phyloP scores from a whole-genome alignment of 2,113 vertebrate genomes.

The Ondatra zibethicus region DNA sequence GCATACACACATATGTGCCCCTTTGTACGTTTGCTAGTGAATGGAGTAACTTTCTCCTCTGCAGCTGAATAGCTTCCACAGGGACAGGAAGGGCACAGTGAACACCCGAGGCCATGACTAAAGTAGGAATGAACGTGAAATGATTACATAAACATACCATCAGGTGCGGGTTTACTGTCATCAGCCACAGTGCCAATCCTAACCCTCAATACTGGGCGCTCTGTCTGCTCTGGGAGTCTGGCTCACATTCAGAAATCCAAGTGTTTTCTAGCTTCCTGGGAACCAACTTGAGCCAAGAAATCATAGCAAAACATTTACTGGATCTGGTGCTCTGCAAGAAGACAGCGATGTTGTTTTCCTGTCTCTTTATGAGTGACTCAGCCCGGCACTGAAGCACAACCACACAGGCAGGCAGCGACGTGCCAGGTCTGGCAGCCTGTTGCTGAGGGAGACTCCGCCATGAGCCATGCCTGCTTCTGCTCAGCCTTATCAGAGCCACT shows the following conservation, averaged over 20 bases:
- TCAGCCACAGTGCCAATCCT: not conserved
- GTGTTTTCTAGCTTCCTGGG: not conserved
- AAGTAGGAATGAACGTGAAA: not conserved
- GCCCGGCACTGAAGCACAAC: not conserved
- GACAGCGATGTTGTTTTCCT: slow-evolving; percentile 5
- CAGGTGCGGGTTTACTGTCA: not conserved
- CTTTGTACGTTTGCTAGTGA: not conserved
- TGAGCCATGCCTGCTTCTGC: not conserved
- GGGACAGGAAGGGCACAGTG: not conserved
- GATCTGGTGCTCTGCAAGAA: not conserved
- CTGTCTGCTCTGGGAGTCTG: not conserved
- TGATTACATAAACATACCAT: not conserved
- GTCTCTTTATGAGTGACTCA: not conserved
- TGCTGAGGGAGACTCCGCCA: not conserved
- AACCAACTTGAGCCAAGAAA: not conserved
- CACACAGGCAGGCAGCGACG: not conserved
- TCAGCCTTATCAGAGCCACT: not conserved
- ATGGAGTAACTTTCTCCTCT: not conserved
- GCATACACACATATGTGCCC: not conserved
- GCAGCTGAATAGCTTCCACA: not conserved
- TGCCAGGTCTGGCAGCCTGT: not conserved
- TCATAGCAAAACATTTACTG: not conserved
- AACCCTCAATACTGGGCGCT: not conserved
- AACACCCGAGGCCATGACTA: not conserved
- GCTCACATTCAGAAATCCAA: not conserved